Percentiles rank a stretch among this genome's conserved stretches.
Evolutionary conservation across 2,113 vertebrate species (phyloP).

Genomic region (Nycticorax nycticorax): DNA sequence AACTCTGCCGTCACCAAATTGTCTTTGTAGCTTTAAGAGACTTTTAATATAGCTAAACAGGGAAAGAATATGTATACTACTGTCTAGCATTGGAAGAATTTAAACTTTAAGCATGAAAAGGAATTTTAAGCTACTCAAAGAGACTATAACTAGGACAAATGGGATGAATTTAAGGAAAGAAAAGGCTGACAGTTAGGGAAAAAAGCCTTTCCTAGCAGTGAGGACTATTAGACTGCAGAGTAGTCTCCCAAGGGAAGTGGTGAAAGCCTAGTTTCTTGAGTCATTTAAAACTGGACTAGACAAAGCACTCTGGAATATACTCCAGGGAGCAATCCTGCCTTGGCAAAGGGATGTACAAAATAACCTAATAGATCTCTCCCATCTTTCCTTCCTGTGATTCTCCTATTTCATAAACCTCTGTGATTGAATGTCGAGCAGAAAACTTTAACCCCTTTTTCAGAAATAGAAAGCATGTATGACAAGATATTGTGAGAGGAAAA

Average conservation of each 20-base stretch:
- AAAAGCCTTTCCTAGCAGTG: conserved; percentile 34
- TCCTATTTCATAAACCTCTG: conserved; percentile 15
- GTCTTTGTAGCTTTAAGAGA: not conserved
- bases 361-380: conserved; percentile 38
- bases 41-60: conserved; percentile 14
- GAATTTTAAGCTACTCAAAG: conserved; percentile 1
- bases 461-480: conserved; percentile 13
- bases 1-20: not conserved
- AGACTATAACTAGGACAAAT: conserved; percentile 15
- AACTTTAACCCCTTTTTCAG: conserved; percentile 48
- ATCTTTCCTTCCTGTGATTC: conserved; percentile 13
- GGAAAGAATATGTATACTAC: not conserved
- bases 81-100: not conserved
- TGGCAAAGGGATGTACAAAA: conserved; percentile 57
- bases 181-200: conserved; percentile 20
- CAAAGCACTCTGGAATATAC: conserved; percentile 50
- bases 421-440: conserved; percentile 29
- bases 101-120: not conserved
- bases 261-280: conserved; percentile 52
- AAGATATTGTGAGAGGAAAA: not conserved
- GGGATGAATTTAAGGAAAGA: conserved; percentile 24
- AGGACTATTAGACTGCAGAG: conserved; percentile 51
- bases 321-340: conserved; percentile 46
- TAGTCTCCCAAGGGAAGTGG: conserved; percentile 45
- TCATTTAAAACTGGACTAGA: conserved; percentile 51